Evolutionary conservation across 2,888 invertebrate species (phyloP), one percentile per base, ranked within the genome.

Genomic region (Catocala sponsa): DNA sequence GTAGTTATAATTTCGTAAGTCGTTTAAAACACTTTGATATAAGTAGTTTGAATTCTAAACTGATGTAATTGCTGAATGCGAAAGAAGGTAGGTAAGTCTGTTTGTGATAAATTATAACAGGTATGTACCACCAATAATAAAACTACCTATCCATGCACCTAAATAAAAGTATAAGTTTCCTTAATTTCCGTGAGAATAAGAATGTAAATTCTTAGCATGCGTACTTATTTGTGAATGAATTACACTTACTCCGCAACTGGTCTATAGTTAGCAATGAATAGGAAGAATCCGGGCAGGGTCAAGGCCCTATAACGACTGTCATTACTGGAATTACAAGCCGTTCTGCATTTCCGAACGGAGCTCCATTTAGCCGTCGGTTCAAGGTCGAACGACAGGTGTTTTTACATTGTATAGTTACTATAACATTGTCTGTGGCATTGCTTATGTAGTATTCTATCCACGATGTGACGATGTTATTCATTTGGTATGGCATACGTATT

Each of bases 341-440:
- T 46, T 38, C 57, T 74, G 76, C 67, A 75, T 75, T 78, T 78
- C 72, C 67, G 65, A 76, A 70, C 78, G 60, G 51, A 59, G 66
- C 51, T 56, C 43, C 53, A 70, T 56, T 68, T 65, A 63, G 60
- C 63, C 77, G 67, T 53, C 60, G 64, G 50, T 57, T 48, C 76
- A 75, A 76, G 76, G 76, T 63, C 78, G 64, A 32, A 64, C 58
- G 70, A 54, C 78, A 76, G 76, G 72, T 76, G 78, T 59, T 70
- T 55, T 35, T 55, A 53, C 60, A 53, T 41, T 63, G 44, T 63
- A 41, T 59, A 25, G 35, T 38, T 38, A 6, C 9, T 38, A 38
- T 9, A 7, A 38, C 35, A 38, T 47, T n/a, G 5, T 13, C 47
- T 15, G 6, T 6, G 13, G 9, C 9, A 7, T 15, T 0, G 13